These are phyloP conservation scores for Zaprionus ornatus DNA, from an alignment of 1,140 invertebrate genomes.

Conservation along the genomic window DNA sequence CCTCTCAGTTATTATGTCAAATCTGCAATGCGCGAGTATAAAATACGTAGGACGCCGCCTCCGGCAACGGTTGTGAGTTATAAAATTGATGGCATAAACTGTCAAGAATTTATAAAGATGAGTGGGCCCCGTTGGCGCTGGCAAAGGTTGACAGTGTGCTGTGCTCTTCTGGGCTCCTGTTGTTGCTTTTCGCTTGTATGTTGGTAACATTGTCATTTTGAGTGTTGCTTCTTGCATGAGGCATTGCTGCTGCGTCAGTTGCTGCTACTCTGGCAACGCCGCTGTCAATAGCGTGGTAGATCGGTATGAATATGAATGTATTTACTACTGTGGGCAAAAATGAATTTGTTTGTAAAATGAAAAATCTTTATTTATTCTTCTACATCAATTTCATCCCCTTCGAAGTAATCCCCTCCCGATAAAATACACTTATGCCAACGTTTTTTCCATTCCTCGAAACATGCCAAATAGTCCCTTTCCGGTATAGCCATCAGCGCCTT, in stretches of 20 bases:
- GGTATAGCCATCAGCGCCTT: too few species aligned
- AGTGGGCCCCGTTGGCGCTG: conserved; percentile 39
- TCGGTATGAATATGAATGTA: too few species aligned
- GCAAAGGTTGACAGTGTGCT: not conserved
- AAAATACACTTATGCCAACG: too few species aligned
- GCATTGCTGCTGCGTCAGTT: conserved; percentile 36
- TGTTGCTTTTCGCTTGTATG: conserved; percentile 71
- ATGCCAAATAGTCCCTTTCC: too few species aligned
- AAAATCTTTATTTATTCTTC: too few species aligned
- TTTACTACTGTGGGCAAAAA: too few species aligned
- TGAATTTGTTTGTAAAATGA: too few species aligned
- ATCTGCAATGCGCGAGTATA: conserved; percentile 83
- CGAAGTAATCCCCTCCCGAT: too few species aligned
- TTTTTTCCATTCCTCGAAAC: too few species aligned
- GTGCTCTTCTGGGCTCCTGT: conserved; percentile 51
- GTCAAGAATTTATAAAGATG: conserved; percentile 75
- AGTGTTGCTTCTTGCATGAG: conserved; percentile 53
- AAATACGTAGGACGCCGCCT: conserved; percentile 78
- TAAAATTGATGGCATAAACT: conserved; percentile 82
- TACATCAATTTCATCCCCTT: too few species aligned
- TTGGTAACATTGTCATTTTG: conserved; percentile 75
- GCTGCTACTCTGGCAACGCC: conserved; percentile 64
- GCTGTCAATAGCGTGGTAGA: too few species aligned
- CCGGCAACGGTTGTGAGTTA: conserved; percentile 74
- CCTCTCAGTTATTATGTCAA: conserved; percentile 83